Evolutionary conservation across 2,888 invertebrate species (phyloP), one percentile per base, ranked within the genome.

Genomic region (Ctenicera cuprea): DNA sequence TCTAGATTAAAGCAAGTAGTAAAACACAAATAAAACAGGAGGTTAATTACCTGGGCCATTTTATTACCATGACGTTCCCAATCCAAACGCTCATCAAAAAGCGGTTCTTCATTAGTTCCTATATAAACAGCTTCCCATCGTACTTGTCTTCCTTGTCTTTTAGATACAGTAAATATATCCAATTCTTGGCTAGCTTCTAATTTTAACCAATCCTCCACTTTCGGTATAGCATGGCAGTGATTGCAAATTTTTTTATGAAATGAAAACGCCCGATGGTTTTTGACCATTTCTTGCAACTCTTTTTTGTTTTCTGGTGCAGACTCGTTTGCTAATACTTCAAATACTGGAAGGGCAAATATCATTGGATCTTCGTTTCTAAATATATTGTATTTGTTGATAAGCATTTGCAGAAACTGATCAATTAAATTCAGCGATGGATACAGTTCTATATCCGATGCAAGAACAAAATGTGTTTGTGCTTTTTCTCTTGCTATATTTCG

Each of bases 261-360:
- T 22, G 88, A 87, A 67, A 89, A 87, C 11, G 89, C 89, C 9
- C 86, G 82, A 85, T 76, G 81, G 83, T 88, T 86, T 30, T 77
- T 74, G 64, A 85, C 79, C 84, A 78, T 71, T 50, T 59, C 59
- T 54, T 76, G 67, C n/a, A 81, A 87, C 81, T 93, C 91, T n/a
- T 90, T 90, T 87, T 94, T 94, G 76, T 92, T 92, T 79, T 88
- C 88, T 80, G 93, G 94, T 83, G 92, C 90, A 88, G 88, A 84
- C 41, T 78, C 88, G n/a, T 88, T 88, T 85, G 38, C 87, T 84
- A 64, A 85, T 82, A 85, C 75, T 75, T 85, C 84, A 65, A 84
- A 84, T 66, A 85, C 74, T 0, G 84, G 83, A 30, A 84, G 54
- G 3, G 82, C 83, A 63, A 82, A 85, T 20, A 73, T 48, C 50